Evolutionary conservation across 2,797 vertebrate species (phyloP).

Genomic region (Anguilla megastoma): DNA sequence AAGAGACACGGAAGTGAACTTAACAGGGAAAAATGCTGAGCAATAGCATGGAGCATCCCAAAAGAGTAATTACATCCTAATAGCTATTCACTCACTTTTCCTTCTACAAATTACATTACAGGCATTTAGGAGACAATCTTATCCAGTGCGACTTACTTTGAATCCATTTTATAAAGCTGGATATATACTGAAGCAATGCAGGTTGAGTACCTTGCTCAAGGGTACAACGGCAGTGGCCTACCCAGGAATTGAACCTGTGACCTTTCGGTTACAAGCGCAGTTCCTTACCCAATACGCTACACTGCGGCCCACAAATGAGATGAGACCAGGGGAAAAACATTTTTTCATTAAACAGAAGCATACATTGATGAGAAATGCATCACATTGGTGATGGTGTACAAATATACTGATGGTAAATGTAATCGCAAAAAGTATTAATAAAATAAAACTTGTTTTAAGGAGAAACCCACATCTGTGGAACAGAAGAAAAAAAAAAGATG

Average conservation of each 20-base stretch:
- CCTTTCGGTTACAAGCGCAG: too few species aligned
- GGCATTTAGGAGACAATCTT: too few species aligned
- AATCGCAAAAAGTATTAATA: not conserved
- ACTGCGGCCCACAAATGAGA: not conserved
- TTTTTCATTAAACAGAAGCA: not conserved
- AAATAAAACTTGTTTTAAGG: not conserved
- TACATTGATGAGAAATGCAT: not conserved
- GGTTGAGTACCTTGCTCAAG: too few species aligned
- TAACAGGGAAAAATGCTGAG: not conserved
- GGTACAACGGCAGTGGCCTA: too few species aligned
- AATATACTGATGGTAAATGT: not conserved
- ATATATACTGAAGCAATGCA: too few species aligned
- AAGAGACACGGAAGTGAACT: not conserved
- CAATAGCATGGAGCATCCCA: not conserved
- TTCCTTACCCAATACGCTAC: too few species aligned
- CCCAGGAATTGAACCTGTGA: too few species aligned
- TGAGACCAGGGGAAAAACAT: not conserved
- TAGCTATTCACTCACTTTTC: not conserved
- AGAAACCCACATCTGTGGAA: not conserved
- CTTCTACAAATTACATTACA: not conserved
- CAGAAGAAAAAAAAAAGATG: not conserved
- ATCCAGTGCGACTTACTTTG: too few species aligned
- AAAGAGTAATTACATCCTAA: constrained; percentile 5
- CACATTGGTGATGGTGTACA: not conserved
- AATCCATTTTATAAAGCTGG: too few species aligned